Conservation (phyloP, 92 coral and sea anemone species). For the Chrysogorgia sp. region DNA sequence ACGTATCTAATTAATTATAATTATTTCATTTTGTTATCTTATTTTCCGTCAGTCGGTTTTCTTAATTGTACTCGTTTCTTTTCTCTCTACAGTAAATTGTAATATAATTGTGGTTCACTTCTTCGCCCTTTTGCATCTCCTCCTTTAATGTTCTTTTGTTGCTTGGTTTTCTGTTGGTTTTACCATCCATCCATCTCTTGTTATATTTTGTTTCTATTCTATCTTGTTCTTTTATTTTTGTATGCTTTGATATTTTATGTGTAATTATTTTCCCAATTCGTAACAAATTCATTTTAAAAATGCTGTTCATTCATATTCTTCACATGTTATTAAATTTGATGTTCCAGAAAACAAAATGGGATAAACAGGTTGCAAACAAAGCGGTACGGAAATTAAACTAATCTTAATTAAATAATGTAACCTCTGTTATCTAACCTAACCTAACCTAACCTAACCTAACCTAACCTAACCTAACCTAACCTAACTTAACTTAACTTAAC, state of each 20-base stretch:
- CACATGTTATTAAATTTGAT: constrained; percentile 2
- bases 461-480: neutral
- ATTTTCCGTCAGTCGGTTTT: no score
- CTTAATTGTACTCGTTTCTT: no score
- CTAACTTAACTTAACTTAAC: neutral
- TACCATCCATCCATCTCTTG: no score
- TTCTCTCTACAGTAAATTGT: no score
- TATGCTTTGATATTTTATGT: neutral
- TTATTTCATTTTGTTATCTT: no score
- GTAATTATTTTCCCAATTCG: neutral
- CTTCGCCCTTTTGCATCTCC: no score
- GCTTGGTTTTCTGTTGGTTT: no score
- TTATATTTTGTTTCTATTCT: no score
- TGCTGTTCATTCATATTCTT: neutral
- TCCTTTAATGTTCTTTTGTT: no score
- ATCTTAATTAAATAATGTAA: neutral
- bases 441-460: neutral
- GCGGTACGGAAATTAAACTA: constrained; percentile 13
- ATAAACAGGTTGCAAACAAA: neutral
- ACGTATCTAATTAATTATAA: no score
- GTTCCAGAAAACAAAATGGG: neutral
- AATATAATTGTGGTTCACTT: no score
- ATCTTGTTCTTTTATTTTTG: no score
- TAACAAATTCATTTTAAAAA: neutral
- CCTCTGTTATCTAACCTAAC: neutral